Evolutionary conservation across 1,140 invertebrate genomes (phyloP).

Genomic region (Sarcophaga bullata): DNA sequence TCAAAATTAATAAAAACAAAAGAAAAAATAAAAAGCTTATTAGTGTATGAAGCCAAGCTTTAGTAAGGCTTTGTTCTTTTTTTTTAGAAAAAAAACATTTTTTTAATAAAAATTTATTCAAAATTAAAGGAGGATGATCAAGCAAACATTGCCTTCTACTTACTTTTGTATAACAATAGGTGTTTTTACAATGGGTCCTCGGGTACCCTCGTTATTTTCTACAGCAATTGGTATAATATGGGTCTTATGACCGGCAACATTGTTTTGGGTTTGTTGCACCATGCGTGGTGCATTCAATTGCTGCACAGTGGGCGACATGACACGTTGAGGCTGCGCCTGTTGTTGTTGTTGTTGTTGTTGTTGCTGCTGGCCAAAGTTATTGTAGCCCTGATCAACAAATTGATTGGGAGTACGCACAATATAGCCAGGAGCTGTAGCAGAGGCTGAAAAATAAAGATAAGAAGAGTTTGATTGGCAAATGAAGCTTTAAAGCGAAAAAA

Average conservation of each 20-base stretch:
- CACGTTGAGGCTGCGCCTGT: slow-evolving; percentile 44
- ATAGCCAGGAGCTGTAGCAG: slow-evolving; percentile 42
- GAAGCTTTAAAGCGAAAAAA: too few relatives aligned
- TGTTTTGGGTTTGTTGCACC: slow-evolving; percentile 45
- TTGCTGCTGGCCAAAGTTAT: slow-evolving; percentile 53
- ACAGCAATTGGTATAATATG: slow-evolving; percentile 61
- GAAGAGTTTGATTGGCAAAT: too few relatives aligned
- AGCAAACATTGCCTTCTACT: slow-evolving; percentile 45
- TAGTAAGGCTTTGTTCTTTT: background rate
- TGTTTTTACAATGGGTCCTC: slow-evolving; percentile 58
- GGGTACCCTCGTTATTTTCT: slow-evolving; percentile 51
- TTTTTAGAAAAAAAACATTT: slow-evolving; percentile 19
- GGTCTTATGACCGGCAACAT: slow-evolving; percentile 48
- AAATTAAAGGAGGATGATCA: background rate
- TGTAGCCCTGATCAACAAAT: slow-evolving; percentile 66
- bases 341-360: slow-evolving; percentile 44
- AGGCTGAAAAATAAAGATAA: background rate
- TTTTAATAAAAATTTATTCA: too few relatives aligned
- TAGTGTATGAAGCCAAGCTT: slow-evolving; percentile 4
- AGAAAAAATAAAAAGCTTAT: slow-evolving; percentile 37
- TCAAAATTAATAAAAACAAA: slow-evolving; percentile 40
- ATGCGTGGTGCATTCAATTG: slow-evolving; percentile 47
- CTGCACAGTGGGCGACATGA: slow-evolving; percentile 47
- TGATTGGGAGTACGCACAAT: slow-evolving; percentile 62
- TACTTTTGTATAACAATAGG: slow-evolving; percentile 64